Base-by-base conservation (phyloP, 2,113 vertebrate genomes). In the Pseudopodoces humilis region DNA sequence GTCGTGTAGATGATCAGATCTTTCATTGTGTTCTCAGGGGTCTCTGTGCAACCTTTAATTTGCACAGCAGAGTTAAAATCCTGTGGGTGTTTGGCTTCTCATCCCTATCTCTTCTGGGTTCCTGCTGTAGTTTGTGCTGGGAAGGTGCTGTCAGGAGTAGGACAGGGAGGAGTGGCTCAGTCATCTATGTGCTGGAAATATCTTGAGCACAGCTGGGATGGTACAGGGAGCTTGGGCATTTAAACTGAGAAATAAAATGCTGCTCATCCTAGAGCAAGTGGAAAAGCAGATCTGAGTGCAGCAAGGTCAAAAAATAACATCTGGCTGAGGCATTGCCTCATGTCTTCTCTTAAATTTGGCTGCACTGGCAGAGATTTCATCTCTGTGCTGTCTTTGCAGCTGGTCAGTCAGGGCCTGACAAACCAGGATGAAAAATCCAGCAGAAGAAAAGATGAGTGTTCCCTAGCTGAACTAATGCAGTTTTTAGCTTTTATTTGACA, bases 101-200 rank as follows among this genome's bases (percentile, higher is more conserved):
- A 50, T 39, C 49, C 20, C 64, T 24, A 2, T 28, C 24, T 62
- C 5, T 64, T 68, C 27, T 28, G 21, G 6, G 5, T 67, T 82
- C 33, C 43, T 5, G 0, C 15, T 76, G 69, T 1, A 2, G 37
- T 30, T 85, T 55, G 37, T 72, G 15, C n/a, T 77, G 55, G 65
- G 46, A 58, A 43, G 35, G 24, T 50, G 13, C 47, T 35, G 28
- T 47, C 58, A 50, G 15, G 43, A 68, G 33, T 11, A 20, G 10
- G 60, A 4, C 21, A 28, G 50, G 47, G 31, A 58, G 47, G 37
- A 76, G 58, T 15, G 52, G 39, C 47, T 23, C 0, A 0, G 20
- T 50, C 4, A 3, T 20, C 10, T 55, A 2, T 11, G 4, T 69
- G 58, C 41, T 85, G 41, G 21, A 43, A 59, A 39, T 67, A 15